Evolutionary conservation across 2,113 vertebrate species (phyloP).

Genomic region (Mystacornis crossleyi): DNA sequence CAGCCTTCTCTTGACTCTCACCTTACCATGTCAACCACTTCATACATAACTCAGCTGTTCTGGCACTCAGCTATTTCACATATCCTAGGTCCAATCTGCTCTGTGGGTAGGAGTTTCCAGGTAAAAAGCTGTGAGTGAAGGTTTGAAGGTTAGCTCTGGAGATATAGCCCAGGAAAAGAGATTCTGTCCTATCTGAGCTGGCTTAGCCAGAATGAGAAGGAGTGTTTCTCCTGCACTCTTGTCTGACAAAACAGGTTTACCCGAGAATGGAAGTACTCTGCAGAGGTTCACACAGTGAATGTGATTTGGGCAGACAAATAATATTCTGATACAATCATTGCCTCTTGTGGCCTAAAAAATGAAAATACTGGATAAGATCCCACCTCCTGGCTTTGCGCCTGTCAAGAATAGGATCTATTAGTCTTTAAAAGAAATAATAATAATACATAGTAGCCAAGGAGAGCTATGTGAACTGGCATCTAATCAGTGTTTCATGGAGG

Average conservation of each 20-base stretch:
- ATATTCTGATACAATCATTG: constrained; percentile 74
- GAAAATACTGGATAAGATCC: constrained; percentile 76
- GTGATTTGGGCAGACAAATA: constrained; percentile 61
- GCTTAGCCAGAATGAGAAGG: background rate
- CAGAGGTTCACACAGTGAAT: constrained; percentile 66
- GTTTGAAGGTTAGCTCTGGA: background rate
- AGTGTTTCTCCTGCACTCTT: background rate
- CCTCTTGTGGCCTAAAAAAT: constrained; percentile 74
- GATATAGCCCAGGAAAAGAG: background rate
- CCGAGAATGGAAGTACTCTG: constrained; percentile 20
- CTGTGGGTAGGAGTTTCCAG: background rate
- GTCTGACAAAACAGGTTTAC: constrained; percentile 36
- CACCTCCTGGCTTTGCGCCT: constrained; percentile 71
- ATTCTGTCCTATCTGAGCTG: background rate
- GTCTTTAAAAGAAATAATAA: constrained; percentile 74
- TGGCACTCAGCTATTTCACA: background rate
- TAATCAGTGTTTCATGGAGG: constrained; percentile 58
- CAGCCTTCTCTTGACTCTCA: background rate
- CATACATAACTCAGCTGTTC: background rate
- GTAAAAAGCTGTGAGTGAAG: background rate
- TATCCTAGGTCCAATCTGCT: background rate
- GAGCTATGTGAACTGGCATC: constrained; percentile 76
- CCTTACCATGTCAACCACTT: background rate
- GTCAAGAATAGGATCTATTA: constrained; percentile 76
- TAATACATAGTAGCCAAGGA: constrained; percentile 76